A percentile compares a stretch with the other conserved stretches of the same genome.
Evolutionary conservation across 2,797 vertebrate genomes (phyloP).

Genomic region (Oryzias dopingdopingensis): DNA sequence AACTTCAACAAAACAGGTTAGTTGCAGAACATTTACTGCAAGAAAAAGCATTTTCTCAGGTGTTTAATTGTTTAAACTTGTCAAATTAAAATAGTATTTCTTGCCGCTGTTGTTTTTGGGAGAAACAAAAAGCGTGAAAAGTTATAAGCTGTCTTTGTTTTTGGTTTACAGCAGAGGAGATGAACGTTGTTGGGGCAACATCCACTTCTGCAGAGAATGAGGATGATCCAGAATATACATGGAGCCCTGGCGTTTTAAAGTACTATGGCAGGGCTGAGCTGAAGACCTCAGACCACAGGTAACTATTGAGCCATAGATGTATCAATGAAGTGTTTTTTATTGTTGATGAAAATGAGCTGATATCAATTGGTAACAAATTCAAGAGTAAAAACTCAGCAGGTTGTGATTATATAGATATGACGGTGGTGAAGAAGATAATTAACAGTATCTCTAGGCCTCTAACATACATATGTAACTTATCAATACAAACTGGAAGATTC

Average conservation of each 20-base stretch:
- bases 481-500: no score
- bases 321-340: no score
- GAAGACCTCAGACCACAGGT: conserved; percentile 99
- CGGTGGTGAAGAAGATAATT: no score
- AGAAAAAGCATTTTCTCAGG: background rate
- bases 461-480: no score
- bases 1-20: conserved; percentile 93
- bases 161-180: conserved; percentile 85
- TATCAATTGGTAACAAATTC: no score
- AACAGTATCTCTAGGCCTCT: no score
- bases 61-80: no score
- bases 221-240: conserved; percentile 78
- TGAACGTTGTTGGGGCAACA: conserved; percentile 88
- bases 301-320: conserved; percentile 8
- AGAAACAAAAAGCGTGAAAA: background rate
- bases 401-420: no score
- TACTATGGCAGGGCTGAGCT: conserved; percentile 96
- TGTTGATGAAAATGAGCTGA: no score
- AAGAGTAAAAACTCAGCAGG: no score
- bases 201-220: conserved; percentile 72
- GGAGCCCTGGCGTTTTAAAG: conserved; percentile 89
- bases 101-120: background rate
- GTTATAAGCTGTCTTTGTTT: background rate
- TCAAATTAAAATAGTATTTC: no score
- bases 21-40: conserved; percentile 2